Evolutionary conservation across 2,888 invertebrate genomes (phyloP).

Genomic region (Platycnemis pennipes): DNA sequence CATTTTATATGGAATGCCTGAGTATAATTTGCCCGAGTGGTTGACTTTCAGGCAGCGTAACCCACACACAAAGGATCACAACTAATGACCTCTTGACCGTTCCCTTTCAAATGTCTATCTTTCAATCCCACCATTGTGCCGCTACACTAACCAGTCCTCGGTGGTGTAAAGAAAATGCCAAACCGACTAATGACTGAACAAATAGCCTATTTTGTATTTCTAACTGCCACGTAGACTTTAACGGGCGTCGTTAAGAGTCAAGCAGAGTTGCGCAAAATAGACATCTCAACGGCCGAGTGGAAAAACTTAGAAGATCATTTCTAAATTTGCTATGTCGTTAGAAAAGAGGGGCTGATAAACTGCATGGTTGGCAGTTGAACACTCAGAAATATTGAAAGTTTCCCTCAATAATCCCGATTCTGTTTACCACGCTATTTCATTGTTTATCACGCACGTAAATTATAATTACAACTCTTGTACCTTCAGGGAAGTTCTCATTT

Average conservation of each 20-base stretch:
- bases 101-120: neutral
- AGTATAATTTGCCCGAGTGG: no score
- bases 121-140: neutral
- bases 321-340: neutral
- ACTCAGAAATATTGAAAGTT: no score
- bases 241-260: neutral
- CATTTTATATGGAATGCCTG: no score
- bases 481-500: no score
- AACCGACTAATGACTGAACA: neutral
- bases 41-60: no score
- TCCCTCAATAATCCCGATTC: no score
- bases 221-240: neutral
- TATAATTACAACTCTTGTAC: no score
- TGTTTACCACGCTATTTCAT: no score
- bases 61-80: no score
- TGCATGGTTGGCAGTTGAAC: no score
- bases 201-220: neutral
- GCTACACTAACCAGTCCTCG: neutral
- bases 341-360: neutral
- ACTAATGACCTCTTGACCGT: neutral
- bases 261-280: neutral
- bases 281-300: neutral
- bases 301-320: neutral
- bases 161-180: neutral
- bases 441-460: no score